Percentiles rank a stretch among this genome's conserved stretches.
phyloP scores from a whole-genome alignment of 2,113 vertebrate species.

The Oostethus manadensis region DNA sequence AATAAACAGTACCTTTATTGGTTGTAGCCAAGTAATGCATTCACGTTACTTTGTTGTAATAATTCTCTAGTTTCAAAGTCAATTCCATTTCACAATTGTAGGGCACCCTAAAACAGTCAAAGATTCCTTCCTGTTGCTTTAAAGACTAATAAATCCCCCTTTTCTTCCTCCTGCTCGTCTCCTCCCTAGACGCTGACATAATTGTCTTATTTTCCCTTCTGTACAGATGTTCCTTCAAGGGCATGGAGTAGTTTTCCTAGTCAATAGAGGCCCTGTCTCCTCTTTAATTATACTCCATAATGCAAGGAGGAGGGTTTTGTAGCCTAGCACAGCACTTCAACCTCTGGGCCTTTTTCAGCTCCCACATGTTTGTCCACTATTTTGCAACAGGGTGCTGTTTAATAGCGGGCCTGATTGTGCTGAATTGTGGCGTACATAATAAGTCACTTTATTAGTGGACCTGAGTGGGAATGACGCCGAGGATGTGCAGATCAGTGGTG shows the following conservation, averaged over 20 bases:
- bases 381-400: conserved; percentile 17
- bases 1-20: no score
- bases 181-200: conserved; percentile 58
- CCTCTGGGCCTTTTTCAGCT: conserved; percentile 48
- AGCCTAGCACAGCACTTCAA: conserved; percentile 37
- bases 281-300: conserved; percentile 75
- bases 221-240: conserved; percentile 77
- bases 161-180: conserved; percentile 46
- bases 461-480: conserved; percentile 32
- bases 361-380: conserved; percentile 37
- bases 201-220: conserved; percentile 77
- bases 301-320: conserved; percentile 54
- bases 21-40: conserved; percentile 1
- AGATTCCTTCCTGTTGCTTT: conserved; percentile 18
- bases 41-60: background rate
- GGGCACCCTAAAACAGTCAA: background rate
- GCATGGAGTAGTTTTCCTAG: conserved; percentile 71
- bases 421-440: conserved; percentile 3
- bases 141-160: conserved; percentile 31
- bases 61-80: background rate
- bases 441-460: conserved; percentile 31
- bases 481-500: conserved; percentile 37
- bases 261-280: conserved; percentile 67
- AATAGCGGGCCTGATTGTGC: background rate
- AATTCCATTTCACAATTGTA: background rate